Base-by-base conservation (phyloP, 2,797 vertebrate species). In the Emys orbicularis region DNA sequence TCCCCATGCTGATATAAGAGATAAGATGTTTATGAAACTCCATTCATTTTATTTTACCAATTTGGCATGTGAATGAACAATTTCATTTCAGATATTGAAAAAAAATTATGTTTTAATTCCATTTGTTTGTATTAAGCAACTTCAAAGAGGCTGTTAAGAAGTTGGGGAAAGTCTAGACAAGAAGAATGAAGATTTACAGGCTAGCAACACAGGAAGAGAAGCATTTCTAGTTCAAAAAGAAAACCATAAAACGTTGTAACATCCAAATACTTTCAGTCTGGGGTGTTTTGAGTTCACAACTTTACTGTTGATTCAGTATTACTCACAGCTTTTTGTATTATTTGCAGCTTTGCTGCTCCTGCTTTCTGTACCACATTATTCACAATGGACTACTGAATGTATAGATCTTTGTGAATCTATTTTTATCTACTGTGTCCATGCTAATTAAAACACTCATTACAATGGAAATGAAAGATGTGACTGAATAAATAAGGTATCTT, bases 101-200 rank as follows among this genome's bases (percentile, higher is more conserved):
- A 84, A 97, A 92, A 95, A 96, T 92, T 94, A 89, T 93, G 92
- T 90, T 97, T 97, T 83, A 93, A 87, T 97, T 87, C 47, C 88
- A 88, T 95, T 97, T 97, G 91, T 95, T 96, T 97, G 81, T 76
- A 95, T 82, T 94, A 94, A 88, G 53, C 10, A 91, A 95, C 94
- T 96, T 97, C 96, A 97, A 97, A 96, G 95, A 91, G 84, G 49
- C 50, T 89, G 12, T 79, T 93, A 93, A 86, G 87, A 95, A 57
- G 49, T 56, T 96, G 94, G n/a, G 82, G 50, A 95, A 96, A 95
- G 93, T 97, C 96, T 97, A 97, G 97, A 97, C 93, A 96, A 96
- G 93, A 97, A 96, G 92, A 97, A 97, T 96, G 90, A 72, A 95
- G 95, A 97, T 97, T 97, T 96, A 96, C 74, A 93, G 90, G 88